Percentiles rank a stretch among this genome's conserved stretches.
Conservation (phyloP, 2,113 vertebrate genomes). For the Protobothrops mucrosquamatus region DNA sequence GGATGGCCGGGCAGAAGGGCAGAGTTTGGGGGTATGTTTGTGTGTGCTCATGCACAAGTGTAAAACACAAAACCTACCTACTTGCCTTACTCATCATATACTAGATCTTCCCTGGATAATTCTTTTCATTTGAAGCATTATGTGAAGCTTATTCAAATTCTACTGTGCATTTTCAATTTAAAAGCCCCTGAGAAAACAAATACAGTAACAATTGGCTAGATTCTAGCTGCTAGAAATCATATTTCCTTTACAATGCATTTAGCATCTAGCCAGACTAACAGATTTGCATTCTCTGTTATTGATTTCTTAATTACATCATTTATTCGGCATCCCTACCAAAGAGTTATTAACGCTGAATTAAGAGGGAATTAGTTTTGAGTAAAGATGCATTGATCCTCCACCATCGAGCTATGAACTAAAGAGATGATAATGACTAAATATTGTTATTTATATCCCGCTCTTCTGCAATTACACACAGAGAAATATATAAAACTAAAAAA, state of each 20-base stretch:
- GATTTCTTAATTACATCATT: neutral
- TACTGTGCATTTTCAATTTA: neutral
- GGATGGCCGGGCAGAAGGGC: slow-evolving; percentile 21
- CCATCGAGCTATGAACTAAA: neutral
- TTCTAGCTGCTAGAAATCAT: neutral
- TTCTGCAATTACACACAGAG: neutral
- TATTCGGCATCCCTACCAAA: neutral
- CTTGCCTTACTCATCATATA: neutral
- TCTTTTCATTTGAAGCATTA: neutral
- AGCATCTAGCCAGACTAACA: neutral
- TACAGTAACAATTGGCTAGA: neutral
- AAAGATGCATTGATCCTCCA: neutral
- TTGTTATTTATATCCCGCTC: neutral
- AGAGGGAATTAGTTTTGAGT: neutral
- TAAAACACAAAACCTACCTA: neutral
- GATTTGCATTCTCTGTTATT: neutral
- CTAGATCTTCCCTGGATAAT: neutral
- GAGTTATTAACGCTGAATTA: neutral
- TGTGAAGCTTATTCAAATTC: neutral
- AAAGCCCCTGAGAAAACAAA: neutral
- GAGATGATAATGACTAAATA: neutral
- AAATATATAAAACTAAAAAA: neutral
- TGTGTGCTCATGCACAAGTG: neutral
- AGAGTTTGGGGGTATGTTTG: neutral
- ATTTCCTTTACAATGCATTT: neutral